Conservation (phyloP, 2,888 invertebrate genomes). For the Corythucha ciliata region DNA sequence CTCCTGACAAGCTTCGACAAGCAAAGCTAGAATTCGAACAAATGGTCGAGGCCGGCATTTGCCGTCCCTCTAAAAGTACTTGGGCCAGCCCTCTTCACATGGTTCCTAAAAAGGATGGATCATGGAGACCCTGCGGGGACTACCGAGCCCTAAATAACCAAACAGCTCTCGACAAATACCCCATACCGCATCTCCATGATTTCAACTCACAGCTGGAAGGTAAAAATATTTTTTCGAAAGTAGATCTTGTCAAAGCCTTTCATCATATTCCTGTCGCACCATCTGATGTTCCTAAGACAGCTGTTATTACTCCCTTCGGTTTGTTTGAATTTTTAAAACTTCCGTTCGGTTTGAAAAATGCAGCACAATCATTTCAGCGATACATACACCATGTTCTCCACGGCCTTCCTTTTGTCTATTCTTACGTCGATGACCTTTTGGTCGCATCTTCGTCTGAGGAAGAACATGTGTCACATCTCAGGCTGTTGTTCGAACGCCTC, state of each 20-base stretch:
- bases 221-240: constrained; percentile 26
- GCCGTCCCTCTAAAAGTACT: constrained; percentile 22
- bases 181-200: constrained; percentile 24
- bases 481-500: constrained; percentile 29
- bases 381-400: constrained; percentile 33
- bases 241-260: constrained; percentile 32
- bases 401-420: constrained; percentile 30
- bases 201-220: constrained; percentile 18
- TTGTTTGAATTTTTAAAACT: constrained; percentile 27
- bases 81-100: constrained; percentile 36
- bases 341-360: constrained; percentile 33
- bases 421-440: constrained; percentile 35
- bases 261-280: constrained; percentile 27
- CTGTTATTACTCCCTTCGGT: constrained; percentile 12
- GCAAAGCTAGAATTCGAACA: constrained; percentile 31
- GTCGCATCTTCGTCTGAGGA: constrained; percentile 28
- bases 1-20: constrained; percentile 23
- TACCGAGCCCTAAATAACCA: constrained; percentile 34
- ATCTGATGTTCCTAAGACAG: constrained; percentile 37
- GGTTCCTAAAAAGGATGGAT: constrained; percentile 32
- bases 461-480: constrained; percentile 32
- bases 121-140: constrained; percentile 37
- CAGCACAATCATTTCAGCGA: constrained; percentile 35
- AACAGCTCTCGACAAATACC: constrained; percentile 36
- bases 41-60: constrained; percentile 31